Evolutionary conservation across 2,888 invertebrate genomes (phyloP), one percentile per base, ranked within the genome.

Genomic region (Limnephilus lunatus): DNA sequence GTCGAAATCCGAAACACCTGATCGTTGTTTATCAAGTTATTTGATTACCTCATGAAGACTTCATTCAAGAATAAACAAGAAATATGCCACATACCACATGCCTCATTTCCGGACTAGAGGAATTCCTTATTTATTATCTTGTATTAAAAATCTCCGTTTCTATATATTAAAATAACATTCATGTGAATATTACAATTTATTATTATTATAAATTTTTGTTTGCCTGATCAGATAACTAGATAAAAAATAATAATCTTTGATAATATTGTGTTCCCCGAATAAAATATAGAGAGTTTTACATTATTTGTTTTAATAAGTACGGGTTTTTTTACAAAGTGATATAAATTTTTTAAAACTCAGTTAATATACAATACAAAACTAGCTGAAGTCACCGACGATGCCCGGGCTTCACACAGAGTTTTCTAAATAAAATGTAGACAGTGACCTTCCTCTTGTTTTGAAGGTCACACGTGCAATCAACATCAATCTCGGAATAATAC

Each of bases 241-340:
- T 30, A 44, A 86, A 68, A 3, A 39, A 86, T n/a, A n/a, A n/a
- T 48, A 48, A 86, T 48, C 25, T 25, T 35, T n/a, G 86, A 30
- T 48, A 48, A 86, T 86, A 12, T 12, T 44, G 14, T 39, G 19
- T 89, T 89, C 80, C 80, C 80, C n/a, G 88, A 89, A 89, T 39
- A n/a, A 39, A 80, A 35, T 15, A 39, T 81, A 89, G 88, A 80
- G 39, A 89, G 88, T 15, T 53, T 53, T 53, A 19, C 15, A 19
- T 19, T 53, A 53, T 19, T 19, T 19, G 9, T 53, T 53, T 53
- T 3, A 53, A 19, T 53, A 1, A 14, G 15, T 53, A 53, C 19
- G 15, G 4, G 14, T 14, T 48, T 53, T n/a, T 53, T 53, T 53
- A 53, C 4, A 53, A 19, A 53, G 12, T 15, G 19, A 3, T 53